Evolutionary conservation across 2,797 vertebrate species (phyloP).

Genomic region (Sylvia borin): DNA sequence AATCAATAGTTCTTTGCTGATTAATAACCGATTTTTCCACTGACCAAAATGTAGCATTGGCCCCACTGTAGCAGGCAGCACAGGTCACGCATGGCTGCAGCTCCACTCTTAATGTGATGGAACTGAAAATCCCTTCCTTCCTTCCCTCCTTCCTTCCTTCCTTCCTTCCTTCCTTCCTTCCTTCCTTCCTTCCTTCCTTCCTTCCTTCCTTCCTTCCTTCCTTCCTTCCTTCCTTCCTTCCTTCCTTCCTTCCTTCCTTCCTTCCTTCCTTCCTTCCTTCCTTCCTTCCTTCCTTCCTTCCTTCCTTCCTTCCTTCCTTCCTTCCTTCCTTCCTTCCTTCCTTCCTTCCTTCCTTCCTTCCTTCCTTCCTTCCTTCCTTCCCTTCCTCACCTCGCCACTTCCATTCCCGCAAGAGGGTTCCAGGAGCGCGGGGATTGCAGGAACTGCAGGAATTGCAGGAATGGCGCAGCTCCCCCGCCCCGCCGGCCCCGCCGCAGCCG

Average conservation of each 20-base stretch:
- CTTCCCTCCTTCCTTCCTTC: not conserved
- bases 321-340: no score
- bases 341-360: not conserved
- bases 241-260: not conserved
- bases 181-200: not conserved
- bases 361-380: no score
- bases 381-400: no score
- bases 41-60: not conserved
- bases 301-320: not conserved
- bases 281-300: not conserved
- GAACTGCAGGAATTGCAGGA: no score
- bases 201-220: not conserved
- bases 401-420: not conserved
- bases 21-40: slow-evolving; percentile 69
- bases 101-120: not conserved
- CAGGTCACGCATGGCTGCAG: not conserved
- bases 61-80: fast-evolving
- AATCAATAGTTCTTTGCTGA: slow-evolving; percentile 62
- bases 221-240: not conserved
- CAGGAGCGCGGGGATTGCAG: not conserved
- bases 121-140: not conserved
- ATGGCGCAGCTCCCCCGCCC: not conserved
- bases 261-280: not conserved
- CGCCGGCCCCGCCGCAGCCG: not conserved
- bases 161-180: not conserved